Base-by-base conservation (phyloP, 2,888 invertebrate genomes). In the Phania funesta region DNA sequence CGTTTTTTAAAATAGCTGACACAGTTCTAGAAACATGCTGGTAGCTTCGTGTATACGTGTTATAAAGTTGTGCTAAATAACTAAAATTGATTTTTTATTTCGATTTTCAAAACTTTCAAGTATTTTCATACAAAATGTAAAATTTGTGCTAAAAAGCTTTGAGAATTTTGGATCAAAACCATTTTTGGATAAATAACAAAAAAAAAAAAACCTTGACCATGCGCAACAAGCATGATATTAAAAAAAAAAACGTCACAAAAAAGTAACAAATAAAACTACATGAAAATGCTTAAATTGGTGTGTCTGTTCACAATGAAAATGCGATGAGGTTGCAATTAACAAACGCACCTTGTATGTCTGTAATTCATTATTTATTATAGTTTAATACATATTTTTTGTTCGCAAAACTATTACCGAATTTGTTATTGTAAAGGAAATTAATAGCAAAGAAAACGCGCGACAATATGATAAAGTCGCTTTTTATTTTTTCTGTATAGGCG, bases 181-280 rank as follows among this genome's bases (percentile, higher is more conserved):
- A 77, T 74, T 77, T 81, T 77, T 77, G 68, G 77, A 22, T 20
- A 73, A 60, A 74, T 8, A 32, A 35, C 54, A n/a, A 44, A 44
- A 62, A 52, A 62, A 8, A 50, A 11, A 56, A 44, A 52, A 74
- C 77, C 81, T 81, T 81, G 81, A 77, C 81, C 81, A 56, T 81
- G 81, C 46, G 50, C 74, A 68, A 46, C 46, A 67, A 8, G 50
- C 50, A 18, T 56, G 38, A 54, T 52, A 38, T 52, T 32, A n/a
- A 29, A 38, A 4, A 74, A 54, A 41, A 2, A 52, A 56, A 38
- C 24, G 13, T 44, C 18, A 44, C 16, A 32, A 64, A 13, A 48
- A 20, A 41, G 24, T 16, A 20, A 1, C 13, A 67, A 48, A 48
- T 13, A 13, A 20, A 48, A 48, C 20, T n/a, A 26, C 38, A 32